Percentiles rank a stretch among this genome's conserved stretches.
Conservation (phyloP, 2,888 invertebrate species). For the Dryococelus australis region DNA sequence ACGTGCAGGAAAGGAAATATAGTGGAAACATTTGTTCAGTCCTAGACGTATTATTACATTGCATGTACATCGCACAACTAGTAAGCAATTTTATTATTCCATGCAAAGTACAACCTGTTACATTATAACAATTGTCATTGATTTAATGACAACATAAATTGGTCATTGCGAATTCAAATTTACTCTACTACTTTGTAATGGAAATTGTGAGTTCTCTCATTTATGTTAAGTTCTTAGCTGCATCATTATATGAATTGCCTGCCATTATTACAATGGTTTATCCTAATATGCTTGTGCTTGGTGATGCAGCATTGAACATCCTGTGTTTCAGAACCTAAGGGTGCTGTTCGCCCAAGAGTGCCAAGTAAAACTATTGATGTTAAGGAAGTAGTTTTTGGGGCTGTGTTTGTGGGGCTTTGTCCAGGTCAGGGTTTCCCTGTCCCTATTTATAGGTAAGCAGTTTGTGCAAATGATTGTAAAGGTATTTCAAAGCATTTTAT, state of each 20-base stretch:
- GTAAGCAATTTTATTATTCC: too few species aligned
- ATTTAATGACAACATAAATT: too few species aligned
- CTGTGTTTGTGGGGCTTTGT: slow-evolving; percentile 62
- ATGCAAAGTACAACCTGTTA: too few species aligned
- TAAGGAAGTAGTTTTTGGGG: slow-evolving; percentile 48
- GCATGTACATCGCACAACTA: too few species aligned
- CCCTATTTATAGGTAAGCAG: slow-evolving; percentile 61
- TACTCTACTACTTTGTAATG: too few species aligned
- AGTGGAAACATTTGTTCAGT: too few species aligned
- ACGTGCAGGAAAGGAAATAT: too few species aligned
- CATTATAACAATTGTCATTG: too few species aligned
- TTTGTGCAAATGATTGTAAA: slow-evolving; percentile 47
- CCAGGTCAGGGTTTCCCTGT: slow-evolving; percentile 67
- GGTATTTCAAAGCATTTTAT: not conserved
- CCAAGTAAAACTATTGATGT: slow-evolving; percentile 51
- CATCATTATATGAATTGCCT: not conserved
- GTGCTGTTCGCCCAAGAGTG: slow-evolving; percentile 51
- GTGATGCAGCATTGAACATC: not conserved
- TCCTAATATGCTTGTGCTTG: slow-evolving; percentile 30
- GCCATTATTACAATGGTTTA: not conserved
- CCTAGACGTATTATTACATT: too few species aligned
- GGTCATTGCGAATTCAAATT: too few species aligned
- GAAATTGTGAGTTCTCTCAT: too few species aligned
- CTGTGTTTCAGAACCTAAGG: slow-evolving; percentile 51
- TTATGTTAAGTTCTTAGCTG: not conserved